phyloP scores from a whole-genome alignment of 2,888 invertebrate species.

The Drosophila anomelani region DNA sequence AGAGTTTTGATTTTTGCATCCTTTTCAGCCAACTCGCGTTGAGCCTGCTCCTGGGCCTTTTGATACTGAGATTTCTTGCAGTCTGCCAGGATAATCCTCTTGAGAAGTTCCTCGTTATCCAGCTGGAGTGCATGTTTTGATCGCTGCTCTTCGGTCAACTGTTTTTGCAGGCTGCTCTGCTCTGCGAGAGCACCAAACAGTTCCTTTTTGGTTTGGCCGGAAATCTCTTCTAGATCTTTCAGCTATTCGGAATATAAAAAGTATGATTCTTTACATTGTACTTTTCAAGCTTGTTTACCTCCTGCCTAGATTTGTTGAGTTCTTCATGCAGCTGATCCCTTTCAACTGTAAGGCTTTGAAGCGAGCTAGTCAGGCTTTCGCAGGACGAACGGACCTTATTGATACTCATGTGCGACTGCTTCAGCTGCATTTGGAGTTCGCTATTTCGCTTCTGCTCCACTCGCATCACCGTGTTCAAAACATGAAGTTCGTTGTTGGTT shows the following conservation, averaged over 20 bases:
- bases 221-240: conserved; percentile 54
- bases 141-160: conserved; percentile 65
- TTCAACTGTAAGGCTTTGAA: conserved; percentile 66
- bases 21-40: conserved; percentile 38
- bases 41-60: conserved; percentile 43
- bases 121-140: conserved; percentile 16
- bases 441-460: conserved; percentile 80
- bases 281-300: conserved; percentile 30
- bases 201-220: conserved; percentile 63
- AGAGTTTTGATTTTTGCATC: not conserved
- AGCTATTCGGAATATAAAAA: conserved; percentile 17
- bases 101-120: conserved; percentile 60
- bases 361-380: conserved; percentile 60
- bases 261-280: not conserved
- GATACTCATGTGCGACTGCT: conserved; percentile 59
- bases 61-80: conserved; percentile 40
- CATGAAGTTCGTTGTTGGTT: conserved; percentile 74
- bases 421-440: conserved; percentile 73
- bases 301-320: conserved; percentile 35
- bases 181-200: conserved; percentile 65
- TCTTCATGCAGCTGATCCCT: conserved; percentile 61
- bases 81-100: conserved; percentile 58
- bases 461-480: conserved; percentile 74
- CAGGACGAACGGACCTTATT: conserved; percentile 63
- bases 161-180: conserved; percentile 61